These are phyloP conservation scores for Baccha elongata DNA, from an alignment of 2,888 invertebrate species.

Conservation along the genomic window DNA sequence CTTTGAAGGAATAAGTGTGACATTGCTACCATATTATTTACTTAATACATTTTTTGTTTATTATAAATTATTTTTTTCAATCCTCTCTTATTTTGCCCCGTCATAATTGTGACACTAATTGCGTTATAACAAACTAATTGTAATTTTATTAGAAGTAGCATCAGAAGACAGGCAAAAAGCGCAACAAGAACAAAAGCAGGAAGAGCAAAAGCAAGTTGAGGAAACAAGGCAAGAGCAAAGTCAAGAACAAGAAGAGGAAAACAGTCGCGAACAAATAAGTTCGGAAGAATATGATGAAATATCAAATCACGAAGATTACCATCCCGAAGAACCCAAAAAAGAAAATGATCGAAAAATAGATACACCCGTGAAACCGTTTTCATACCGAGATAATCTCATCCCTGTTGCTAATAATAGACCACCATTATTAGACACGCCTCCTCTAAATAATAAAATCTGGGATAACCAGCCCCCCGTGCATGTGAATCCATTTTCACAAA, in stretches of 20 bases:
- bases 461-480: slow-evolving; percentile 38
- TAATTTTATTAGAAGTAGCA: slow-evolving; percentile 66
- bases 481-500: slow-evolving; percentile 41
- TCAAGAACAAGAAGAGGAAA: slow-evolving; percentile 27
- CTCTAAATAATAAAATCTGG: slow-evolving; percentile 44
- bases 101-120: not conserved
- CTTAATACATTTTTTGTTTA: no score
- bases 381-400: slow-evolving; percentile 62
- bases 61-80: slow-evolving; percentile 14
- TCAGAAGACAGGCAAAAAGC: slow-evolving; percentile 36
- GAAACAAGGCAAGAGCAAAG: not conserved
- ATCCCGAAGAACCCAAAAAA: slow-evolving; percentile 31
- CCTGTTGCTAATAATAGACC: slow-evolving; percentile 61
- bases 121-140: slow-evolving; percentile 31
- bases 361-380: slow-evolving; percentile 11
- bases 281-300: slow-evolving; percentile 43
- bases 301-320: slow-evolving; percentile 21
- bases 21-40: no score
- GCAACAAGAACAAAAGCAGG: not conserved
- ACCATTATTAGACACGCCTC: slow-evolving; percentile 59
- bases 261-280: slow-evolving; percentile 15
- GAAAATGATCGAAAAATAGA: slow-evolving; percentile 22
- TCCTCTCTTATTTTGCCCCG: not conserved
- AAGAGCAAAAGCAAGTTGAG: not conserved
- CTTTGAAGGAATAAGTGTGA: no score